Percentiles rank a stretch among this genome's conserved stretches.
phyloP scores from a whole-genome alignment of 2,797 vertebrate genomes.

The Muraenolepis orangiensis region DNA sequence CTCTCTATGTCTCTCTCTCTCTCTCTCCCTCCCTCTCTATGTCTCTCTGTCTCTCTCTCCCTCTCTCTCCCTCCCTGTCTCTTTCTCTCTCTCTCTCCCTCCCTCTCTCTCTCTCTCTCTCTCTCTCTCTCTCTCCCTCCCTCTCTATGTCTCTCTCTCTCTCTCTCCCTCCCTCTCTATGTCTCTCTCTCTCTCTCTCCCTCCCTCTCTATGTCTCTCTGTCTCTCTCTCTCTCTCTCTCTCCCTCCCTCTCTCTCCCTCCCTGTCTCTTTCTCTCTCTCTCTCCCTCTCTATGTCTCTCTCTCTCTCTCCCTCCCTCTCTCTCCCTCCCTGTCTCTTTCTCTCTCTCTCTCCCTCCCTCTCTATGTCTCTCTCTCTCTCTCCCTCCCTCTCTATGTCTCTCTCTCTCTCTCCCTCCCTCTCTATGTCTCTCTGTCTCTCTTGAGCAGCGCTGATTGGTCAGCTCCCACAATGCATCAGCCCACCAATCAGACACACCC shows the following conservation, averaged over 20 bases:
- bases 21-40: no score
- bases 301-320: slow-evolving; percentile 20
- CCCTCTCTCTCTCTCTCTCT: no score
- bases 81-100: slow-evolving; percentile 21
- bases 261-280: no score
- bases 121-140: no score
- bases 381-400: slow-evolving; percentile 21
- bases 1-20: no score
- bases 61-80: slow-evolving; percentile 25
- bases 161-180: no score
- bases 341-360: no score
- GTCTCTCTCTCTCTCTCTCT: no score
- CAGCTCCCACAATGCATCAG: slow-evolving; percentile 59
- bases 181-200: slow-evolving; percentile 24
- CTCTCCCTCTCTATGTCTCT: slow-evolving; percentile 15
- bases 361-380: no score
- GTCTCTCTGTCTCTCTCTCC: no score
- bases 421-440: slow-evolving; percentile 13
- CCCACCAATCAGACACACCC: neutral
- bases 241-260: neutral
- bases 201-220: slow-evolving; percentile 21
- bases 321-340: neutral
- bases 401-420: no score
- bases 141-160: no score
- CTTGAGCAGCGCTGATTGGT: slow-evolving; percentile 45